These are phyloP conservation scores for Heteromyza rotundicornis DNA, from an alignment of 2,888 invertebrate genomes.

Conservation along the genomic window DNA sequence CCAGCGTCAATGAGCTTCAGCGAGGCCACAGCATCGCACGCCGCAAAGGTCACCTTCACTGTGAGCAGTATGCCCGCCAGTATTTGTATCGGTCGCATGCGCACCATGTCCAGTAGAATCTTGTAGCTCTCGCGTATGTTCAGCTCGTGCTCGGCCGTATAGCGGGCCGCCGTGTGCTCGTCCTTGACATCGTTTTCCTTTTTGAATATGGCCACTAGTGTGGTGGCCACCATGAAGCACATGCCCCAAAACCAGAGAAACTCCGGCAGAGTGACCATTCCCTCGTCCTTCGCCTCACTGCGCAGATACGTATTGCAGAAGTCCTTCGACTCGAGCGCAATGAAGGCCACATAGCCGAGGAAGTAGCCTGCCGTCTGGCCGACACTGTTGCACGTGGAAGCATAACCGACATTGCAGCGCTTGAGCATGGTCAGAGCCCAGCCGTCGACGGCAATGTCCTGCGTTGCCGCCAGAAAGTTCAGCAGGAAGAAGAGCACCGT, in stretches of 20 bases:
- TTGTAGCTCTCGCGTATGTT: constrained; percentile 77
- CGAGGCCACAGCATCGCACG: constrained; percentile 93
- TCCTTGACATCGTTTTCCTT: constrained; percentile 70
- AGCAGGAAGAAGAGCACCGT: constrained; percentile 88
- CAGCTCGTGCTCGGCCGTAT: constrained; percentile 60
- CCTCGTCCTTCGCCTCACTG: constrained; percentile 71
- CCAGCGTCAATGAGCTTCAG: constrained; percentile 96
- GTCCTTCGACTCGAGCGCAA: constrained; percentile 93
- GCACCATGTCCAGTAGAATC: constrained; percentile 81
- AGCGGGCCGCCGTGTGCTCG: constrained; percentile 50
- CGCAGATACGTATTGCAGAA: constrained; percentile 95
- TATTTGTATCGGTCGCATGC: constrained; percentile 80
- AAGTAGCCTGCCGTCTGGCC: constrained; percentile 99
- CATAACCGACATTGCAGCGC: constrained; percentile 96
- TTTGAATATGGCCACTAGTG: constrained; percentile 88
- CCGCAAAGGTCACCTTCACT: constrained; percentile 92
- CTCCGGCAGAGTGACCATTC: constrained; percentile 76
- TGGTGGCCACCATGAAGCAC: constrained; percentile 88
- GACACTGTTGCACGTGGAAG: constrained; percentile 98
- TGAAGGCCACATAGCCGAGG: constrained; percentile 93
- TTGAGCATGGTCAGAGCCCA: constrained; percentile 99
- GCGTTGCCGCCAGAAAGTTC: constrained; percentile 97
- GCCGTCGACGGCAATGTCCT: constrained; percentile 99
- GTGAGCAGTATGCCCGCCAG: constrained; percentile 85
- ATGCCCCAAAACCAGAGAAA: constrained; percentile 96